These are phyloP conservation scores for Pseudomyrmex pallidus DNA, from an alignment of 1,140 invertebrate species.

Conservation along the genomic window DNA sequence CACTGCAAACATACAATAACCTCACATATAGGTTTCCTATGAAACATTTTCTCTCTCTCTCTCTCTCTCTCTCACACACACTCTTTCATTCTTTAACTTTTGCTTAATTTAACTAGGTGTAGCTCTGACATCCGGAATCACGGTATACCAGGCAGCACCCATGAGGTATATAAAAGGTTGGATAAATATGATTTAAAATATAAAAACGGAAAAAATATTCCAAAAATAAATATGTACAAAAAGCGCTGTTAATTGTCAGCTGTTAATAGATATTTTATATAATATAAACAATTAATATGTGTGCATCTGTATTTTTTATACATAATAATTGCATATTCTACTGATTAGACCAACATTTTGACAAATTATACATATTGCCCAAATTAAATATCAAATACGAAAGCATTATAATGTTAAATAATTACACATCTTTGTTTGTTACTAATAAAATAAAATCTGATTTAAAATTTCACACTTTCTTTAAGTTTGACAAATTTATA, in stretches of 20 bases:
- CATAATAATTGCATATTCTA: conserved; percentile 16
- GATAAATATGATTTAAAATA: conserved; percentile 29
- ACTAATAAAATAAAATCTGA: conserved; percentile 9
- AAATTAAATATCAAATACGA: not conserved
- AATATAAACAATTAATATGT: conserved; percentile 18
- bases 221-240: conserved; percentile 6
- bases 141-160: conserved; percentile 82
- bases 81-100: conserved; percentile 61
- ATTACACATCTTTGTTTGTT: not conserved
- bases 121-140: conserved; percentile 67
- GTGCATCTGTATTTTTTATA: conserved; percentile 10
- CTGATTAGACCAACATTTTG: not conserved
- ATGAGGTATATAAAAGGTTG: conserved; percentile 67
- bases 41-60: conserved; percentile 17
- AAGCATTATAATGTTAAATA: conserved; percentile 9
- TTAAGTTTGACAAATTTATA: not conserved
- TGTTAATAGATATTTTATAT: not conserved
- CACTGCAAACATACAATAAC: conserved; percentile 93
- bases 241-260: not conserved
- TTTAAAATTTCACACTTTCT: conserved; percentile 17
- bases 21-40: conserved; percentile 78
- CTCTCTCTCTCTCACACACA: not conserved
- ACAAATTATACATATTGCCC: conserved; percentile 1
- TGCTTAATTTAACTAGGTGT: conserved; percentile 58
- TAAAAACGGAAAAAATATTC: conserved; percentile 39